These are phyloP conservation scores for Drosophila kohkoa DNA, from an alignment of 1,140 invertebrate species.

Conservation along the genomic window DNA sequence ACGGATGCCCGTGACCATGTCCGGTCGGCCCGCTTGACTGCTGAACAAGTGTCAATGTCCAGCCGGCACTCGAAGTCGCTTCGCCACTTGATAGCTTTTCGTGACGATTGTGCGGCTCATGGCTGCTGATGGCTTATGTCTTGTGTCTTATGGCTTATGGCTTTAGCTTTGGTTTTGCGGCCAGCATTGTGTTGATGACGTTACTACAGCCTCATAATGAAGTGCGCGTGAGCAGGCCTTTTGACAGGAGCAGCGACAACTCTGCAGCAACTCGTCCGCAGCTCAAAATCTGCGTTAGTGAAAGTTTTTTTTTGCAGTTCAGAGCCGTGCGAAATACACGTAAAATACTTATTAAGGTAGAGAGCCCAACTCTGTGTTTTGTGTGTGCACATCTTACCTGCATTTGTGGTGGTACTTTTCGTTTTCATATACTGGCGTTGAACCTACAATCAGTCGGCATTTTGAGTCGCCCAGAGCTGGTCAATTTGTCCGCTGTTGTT, in stretches of 20 bases:
- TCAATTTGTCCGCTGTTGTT: constrained; percentile 52
- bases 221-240: constrained; percentile 67
- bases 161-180: constrained; percentile 5
- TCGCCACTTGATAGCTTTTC: constrained; percentile 71
- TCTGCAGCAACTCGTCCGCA: constrained; percentile 32
- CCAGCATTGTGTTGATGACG: constrained; percentile 57
- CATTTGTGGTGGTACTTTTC: constrained; percentile 37
- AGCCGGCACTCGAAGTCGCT: constrained; percentile 60
- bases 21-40: constrained; percentile 32
- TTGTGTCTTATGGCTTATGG: constrained; percentile 29
- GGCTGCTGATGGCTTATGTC: constrained; percentile 40
- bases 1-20: constrained; percentile 36
- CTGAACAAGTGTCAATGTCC: constrained; percentile 78
- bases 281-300: constrained; percentile 69
- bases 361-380: neutral
- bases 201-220: constrained; percentile 64
- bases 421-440: constrained; percentile 50
- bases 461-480: constrained; percentile 53
- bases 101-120: constrained; percentile 70
- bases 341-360: neutral
- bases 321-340: constrained; percentile 41
- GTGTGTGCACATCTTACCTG: constrained; percentile 20
- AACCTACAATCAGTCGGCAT: constrained; percentile 47
- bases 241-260: constrained; percentile 72
- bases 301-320: constrained; percentile 69